Percentiles rank a stretch among this genome's conserved stretches.
phyloP scores from a whole-genome alignment of 2,888 invertebrate species.

The Luperina testacea region DNA sequence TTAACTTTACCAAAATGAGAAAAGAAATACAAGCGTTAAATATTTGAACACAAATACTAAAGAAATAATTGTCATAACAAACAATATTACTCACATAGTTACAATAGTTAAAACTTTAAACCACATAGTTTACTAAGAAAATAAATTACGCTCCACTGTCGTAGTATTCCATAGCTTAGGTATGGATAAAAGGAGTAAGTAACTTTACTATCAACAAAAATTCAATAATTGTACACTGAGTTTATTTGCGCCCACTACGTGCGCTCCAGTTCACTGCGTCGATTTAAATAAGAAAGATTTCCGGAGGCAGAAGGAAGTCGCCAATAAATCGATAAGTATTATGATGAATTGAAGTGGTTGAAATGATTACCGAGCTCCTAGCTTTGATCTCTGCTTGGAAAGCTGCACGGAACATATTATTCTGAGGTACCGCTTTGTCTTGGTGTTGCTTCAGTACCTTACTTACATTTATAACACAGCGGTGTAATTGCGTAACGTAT shows the following conservation, averaged over 20 bases:
- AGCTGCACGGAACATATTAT: neutral
- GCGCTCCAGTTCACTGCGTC: neutral
- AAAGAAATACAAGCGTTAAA: neutral
- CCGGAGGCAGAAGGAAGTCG: constrained; percentile 41
- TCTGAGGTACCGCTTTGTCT: neutral
- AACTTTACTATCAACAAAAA: constrained; percentile 1
- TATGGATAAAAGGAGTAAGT: neutral
- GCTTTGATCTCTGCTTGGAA: neutral
- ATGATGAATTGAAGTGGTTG: constrained; percentile 24
- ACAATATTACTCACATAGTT: constrained; percentile 36
- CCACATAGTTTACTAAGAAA: constrained; percentile 52
- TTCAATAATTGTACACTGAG: neutral
- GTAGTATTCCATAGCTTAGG: neutral
- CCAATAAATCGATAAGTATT: constrained; percentile 36
- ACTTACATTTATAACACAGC: neutral
- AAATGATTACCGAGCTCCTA: constrained; percentile 16
- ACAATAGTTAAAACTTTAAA: constrained; percentile 38
- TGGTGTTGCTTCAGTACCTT: neutral
- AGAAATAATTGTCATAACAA: neutral
- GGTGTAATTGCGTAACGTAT: too few species aligned
- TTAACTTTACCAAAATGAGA: too few species aligned
- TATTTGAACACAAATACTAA: neutral
- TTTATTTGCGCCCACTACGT: neutral
- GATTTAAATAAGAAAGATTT: constrained; percentile 20
- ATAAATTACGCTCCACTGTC: constrained; percentile 9